Percentiles rank a stretch among this genome's conserved stretches.
phyloP scores from a whole-genome alignment of 2,113 vertebrate species.

The Scalopus aquaticus region DNA sequence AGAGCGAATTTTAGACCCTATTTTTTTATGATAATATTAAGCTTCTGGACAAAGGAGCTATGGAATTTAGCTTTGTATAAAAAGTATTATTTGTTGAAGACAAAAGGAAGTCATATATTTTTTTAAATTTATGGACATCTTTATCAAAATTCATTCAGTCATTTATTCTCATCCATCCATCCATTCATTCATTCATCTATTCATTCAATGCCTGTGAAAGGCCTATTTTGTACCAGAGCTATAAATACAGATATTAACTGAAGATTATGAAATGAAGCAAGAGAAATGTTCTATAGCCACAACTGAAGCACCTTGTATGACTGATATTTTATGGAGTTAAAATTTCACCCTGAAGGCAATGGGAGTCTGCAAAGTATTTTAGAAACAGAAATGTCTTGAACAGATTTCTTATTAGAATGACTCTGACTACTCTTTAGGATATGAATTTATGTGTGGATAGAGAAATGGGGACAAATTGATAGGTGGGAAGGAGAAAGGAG shows the following conservation, averaged over 20 bases:
- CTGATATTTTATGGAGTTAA: neutral
- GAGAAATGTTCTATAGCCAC: neutral
- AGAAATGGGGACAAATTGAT: neutral
- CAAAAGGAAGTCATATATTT: neutral
- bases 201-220: neutral
- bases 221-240: neutral
- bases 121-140: neutral
- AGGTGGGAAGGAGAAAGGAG: neutral
- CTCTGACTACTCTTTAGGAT: neutral
- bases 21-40: neutral
- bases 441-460: neutral
- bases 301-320: neutral
- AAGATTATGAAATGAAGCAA: neutral
- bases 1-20: conserved; percentile 35
- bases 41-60: neutral
- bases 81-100: neutral
- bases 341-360: neutral
- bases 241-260: conserved; percentile 20
- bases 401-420: neutral
- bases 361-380: neutral
- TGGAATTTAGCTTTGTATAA: conserved; percentile 3
- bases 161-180: neutral
- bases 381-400: neutral
- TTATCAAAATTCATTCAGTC: neutral
- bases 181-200: neutral